A percentile compares a stretch with the other conserved stretches of the same genome.
phyloP scores from a whole-genome alignment of 2,888 invertebrate species.

The Julus scanicus region DNA sequence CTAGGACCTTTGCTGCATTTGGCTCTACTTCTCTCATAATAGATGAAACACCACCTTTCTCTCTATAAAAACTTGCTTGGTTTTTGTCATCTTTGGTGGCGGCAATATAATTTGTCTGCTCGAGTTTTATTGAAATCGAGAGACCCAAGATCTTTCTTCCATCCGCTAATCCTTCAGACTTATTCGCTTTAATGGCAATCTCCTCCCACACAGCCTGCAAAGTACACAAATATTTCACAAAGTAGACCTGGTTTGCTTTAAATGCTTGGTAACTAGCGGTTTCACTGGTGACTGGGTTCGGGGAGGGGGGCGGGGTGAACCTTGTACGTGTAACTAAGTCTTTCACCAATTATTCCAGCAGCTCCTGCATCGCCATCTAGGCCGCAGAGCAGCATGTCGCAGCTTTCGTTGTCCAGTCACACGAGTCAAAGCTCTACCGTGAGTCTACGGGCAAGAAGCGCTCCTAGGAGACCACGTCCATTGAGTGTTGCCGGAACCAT shows the following conservation, averaged over 20 bases:
- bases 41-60: background rate
- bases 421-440: conserved; percentile 63
- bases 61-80: background rate
- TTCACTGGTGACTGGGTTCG: background rate
- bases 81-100: conserved; percentile 8
- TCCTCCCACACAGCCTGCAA: conserved; percentile 41
- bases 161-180: background rate
- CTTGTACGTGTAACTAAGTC: background rate
- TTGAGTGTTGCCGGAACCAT: conserved; percentile 85
- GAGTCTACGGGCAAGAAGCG: conserved; percentile 66
- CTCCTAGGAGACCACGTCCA: conserved; percentile 71
- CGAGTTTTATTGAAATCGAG: background rate
- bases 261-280: background rate
- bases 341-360: conserved; percentile 64
- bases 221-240: background rate
- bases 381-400: conserved; percentile 87
- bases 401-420: conserved; percentile 66
- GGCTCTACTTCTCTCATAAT: background rate
- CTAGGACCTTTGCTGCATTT: background rate
- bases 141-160: background rate
- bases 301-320: background rate
- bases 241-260: conserved; percentile 24
- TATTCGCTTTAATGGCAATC: background rate
- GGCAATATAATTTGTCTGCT: background rate
- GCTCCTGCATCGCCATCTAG: conserved; percentile 79